Evolutionary conservation across 2,113 vertebrate genomes (phyloP).

Genomic region (Naja naja): DNA sequence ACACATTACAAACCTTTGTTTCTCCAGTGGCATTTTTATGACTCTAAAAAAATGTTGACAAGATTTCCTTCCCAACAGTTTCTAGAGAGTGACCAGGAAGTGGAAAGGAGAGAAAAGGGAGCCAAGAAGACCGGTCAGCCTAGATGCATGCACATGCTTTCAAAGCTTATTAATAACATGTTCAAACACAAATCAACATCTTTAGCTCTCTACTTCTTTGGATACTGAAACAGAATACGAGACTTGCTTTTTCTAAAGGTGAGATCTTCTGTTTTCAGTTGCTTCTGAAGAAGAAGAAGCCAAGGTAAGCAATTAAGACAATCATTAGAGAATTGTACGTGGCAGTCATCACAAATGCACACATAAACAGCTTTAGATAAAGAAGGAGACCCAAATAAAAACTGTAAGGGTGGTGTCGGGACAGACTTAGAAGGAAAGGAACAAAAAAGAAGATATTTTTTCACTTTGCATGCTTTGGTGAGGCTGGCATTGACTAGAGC

Average conservation of each 20-base stretch:
- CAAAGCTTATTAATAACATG: slow-evolving; percentile 6
- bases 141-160: slow-evolving; percentile 68
- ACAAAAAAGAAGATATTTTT: neutral
- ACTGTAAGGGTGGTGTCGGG: neutral
- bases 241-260: slow-evolving; percentile 12
- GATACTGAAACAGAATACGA: slow-evolving; percentile 51
- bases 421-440: neutral
- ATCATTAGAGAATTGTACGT: slow-evolving; percentile 4
- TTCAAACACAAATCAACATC: slow-evolving; percentile 44
- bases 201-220: slow-evolving; percentile 32
- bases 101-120: slow-evolving; percentile 17
- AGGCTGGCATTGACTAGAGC: neutral
- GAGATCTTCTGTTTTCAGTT: neutral
- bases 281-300: neutral
- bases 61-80: slow-evolving; percentile 21
- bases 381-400: neutral
- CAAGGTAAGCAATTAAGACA: slow-evolving; percentile 1
- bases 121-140: slow-evolving; percentile 33
- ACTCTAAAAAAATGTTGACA: slow-evolving; percentile 22
- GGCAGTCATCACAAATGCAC: neutral
- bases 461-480: neutral
- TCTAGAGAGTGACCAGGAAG: slow-evolving; percentile 24
- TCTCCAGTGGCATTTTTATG: neutral
- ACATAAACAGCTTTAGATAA: neutral
- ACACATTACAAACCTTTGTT: neutral